A percentile compares a stretch with the other conserved stretches of the same genome.
phyloP scores from a whole-genome alignment of 2,888 invertebrate genomes.

The Macropis europaea region DNA sequence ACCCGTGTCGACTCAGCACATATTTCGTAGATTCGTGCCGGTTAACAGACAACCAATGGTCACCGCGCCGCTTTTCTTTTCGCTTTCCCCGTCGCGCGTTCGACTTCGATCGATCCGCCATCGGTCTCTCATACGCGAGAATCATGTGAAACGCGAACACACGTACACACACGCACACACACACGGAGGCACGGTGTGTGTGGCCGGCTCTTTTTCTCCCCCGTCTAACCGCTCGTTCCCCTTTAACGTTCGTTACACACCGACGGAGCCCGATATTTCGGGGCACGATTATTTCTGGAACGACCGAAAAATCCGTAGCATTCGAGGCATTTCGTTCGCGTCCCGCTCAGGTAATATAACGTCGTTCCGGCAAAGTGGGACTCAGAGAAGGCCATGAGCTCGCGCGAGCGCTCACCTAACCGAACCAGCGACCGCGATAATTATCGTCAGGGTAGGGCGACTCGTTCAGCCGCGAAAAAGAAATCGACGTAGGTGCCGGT shows the following conservation, averaged over 20 bases:
- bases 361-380: conserved; percentile 31
- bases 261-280: conserved; percentile 26
- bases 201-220: too few species aligned
- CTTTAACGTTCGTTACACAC: conserved; percentile 21
- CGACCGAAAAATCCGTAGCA: conserved; percentile 29
- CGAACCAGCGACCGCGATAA: conserved; percentile 30
- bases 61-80: background rate
- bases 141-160: too few species aligned
- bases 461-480: conserved; percentile 33
- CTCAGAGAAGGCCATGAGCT: conserved; percentile 32
- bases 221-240: conserved; percentile 17
- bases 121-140: background rate
- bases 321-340: conserved; percentile 22
- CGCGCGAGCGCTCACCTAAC: conserved; percentile 1
- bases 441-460: conserved; percentile 42
- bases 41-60: too few species aligned
- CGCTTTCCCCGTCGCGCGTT: background rate
- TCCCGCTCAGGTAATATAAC: conserved; percentile 12
- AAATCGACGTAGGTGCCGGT: conserved; percentile 36
- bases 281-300: conserved; percentile 47
- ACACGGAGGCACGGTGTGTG: too few species aligned
- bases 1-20: too few species aligned
- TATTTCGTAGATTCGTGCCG: background rate
- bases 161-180: too few species aligned
- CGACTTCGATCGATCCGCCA: conserved; percentile 26